phyloP scores from a whole-genome alignment of 2,113 vertebrate genomes.

The Lutjanus erythropterus region DNA sequence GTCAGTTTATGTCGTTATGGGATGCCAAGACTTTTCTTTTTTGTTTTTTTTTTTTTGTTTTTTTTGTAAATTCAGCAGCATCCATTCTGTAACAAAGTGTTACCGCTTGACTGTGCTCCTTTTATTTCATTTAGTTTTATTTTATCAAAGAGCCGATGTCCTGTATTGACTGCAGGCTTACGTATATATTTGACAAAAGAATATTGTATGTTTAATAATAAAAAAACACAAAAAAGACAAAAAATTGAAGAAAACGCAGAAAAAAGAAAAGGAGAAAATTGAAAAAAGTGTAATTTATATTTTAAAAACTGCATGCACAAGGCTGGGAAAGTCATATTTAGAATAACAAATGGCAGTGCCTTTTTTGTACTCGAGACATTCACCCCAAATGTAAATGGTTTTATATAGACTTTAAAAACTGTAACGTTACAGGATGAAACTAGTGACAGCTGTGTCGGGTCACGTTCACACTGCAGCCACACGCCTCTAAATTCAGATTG shows the following conservation, averaged over 20 bases:
- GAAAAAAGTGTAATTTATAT: slow-evolving; percentile 83
- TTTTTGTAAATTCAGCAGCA: slow-evolving; percentile 65
- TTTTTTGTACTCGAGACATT: slow-evolving; percentile 90
- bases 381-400: slow-evolving; percentile 84
- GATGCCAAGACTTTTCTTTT: slow-evolving; percentile 44
- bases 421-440: slow-evolving; percentile 65
- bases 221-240: slow-evolving; percentile 65
- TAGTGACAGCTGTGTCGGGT: slow-evolving; percentile 32
- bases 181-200: slow-evolving; percentile 86
- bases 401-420: slow-evolving; percentile 81
- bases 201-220: slow-evolving; percentile 76
- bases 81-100: slow-evolving; percentile 74
- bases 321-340: slow-evolving; percentile 90
- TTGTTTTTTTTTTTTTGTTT: not conserved
- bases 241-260: slow-evolving; percentile 64
- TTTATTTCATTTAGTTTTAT: slow-evolving; percentile 71
- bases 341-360: slow-evolving; percentile 97
- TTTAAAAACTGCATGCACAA: slow-evolving; percentile 89
- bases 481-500: not conserved
- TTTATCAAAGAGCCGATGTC: slow-evolving; percentile 86
- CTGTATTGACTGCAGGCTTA: slow-evolving; percentile 94
- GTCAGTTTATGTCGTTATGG: slow-evolving; percentile 51
- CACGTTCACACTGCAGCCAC: slow-evolving; percentile 53
- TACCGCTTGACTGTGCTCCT: slow-evolving; percentile 81
- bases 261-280: slow-evolving; percentile 59